Base-by-base conservation (phyloP, 2,797 vertebrate species). In the Oophaga sylvatica region DNA sequence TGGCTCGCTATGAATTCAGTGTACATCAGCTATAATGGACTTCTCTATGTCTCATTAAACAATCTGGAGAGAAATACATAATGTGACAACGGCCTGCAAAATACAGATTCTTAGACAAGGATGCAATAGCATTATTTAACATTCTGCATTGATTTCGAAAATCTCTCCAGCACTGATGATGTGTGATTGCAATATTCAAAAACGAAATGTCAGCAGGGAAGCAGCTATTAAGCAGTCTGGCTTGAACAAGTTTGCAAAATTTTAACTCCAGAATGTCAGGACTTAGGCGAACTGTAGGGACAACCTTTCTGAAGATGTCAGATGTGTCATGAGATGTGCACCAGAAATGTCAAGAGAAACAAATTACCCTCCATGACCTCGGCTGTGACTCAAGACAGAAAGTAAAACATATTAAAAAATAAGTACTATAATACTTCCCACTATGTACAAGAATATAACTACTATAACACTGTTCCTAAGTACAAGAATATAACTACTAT, bases 241-340 rank as follows among this genome's bases (percentile, higher is more conserved):
- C 56, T 35, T 26, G 56, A 60, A 59, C 56, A 2, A 13, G 35
- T 26, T 48, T 60, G 15, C 79, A 8, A 45, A 45, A 48, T 11
- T 73, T 48, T 76, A 5, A 63, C 59, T 20, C 63, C 19, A 62
- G 19, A 41, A 45, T 62, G 11, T 45, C 12, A 80, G 10, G 31
- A 63, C 13, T 59, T 63, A 63, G 79, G 56, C 53, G 29, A 59
- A 20, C 29, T 59, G 77, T 59, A 5, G 26, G 22, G 2, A 9
- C 53, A 79, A 29, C 26, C 31, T 79, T 15, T 79, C 7, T 79
- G 78, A 80, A 20, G 78, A 35, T 80, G 78, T 41, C 17, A 80
- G 57, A 63, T 10, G 19, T 80, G 59, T 80, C 57, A 62, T 62
- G 19, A 63, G 78, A 63, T 80, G 31, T 63, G 35, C 29, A 62